Percentiles rank a stretch among this genome's conserved stretches.
Conservation (phyloP, 2,888 invertebrate genomes). For the Andrena dorsata region DNA sequence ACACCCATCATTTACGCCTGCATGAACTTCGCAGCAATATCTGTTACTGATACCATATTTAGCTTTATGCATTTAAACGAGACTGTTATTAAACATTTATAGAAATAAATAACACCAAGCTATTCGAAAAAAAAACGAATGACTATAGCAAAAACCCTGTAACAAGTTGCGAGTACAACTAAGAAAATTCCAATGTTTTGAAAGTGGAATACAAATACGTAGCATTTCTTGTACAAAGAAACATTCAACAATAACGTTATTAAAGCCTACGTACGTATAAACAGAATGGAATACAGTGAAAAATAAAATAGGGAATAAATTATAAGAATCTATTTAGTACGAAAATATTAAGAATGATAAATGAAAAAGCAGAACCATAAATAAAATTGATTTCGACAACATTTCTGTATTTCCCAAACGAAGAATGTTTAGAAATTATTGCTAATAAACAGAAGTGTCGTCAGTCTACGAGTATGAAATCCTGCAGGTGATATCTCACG, state of each 20-base stretch:
- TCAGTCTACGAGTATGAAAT: slow-evolving; percentile 60
- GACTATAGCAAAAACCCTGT: background rate
- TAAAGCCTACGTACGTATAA: no score
- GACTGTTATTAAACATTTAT: background rate
- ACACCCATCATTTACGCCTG: slow-evolving; percentile 66
- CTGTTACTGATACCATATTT: slow-evolving; percentile 61
- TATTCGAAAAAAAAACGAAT: no score
- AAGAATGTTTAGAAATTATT: slow-evolving; percentile 37
- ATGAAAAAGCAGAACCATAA: background rate
- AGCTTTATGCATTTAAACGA: slow-evolving; percentile 9
- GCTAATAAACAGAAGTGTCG: slow-evolving; percentile 57
- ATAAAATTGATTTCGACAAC: background rate
- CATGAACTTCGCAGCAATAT: slow-evolving; percentile 61
- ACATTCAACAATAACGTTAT: no score
- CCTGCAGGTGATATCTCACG: slow-evolving; percentile 53
- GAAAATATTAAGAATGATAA: background rate
- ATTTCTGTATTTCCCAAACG: background rate
- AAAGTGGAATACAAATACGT: no score
- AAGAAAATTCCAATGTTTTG: no score
- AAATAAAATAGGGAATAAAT: no score
- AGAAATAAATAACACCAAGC: background rate
- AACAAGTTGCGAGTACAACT: no score
- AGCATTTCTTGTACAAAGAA: no score
- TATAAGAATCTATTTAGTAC: background rate
- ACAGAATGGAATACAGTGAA: no score